Percentiles rank a stretch among this genome's conserved stretches.
These are phyloP conservation scores for Brachionus asplanchnoidis DNA, from an alignment of 1,140 invertebrate genomes.

Conservation along the genomic window DNA sequence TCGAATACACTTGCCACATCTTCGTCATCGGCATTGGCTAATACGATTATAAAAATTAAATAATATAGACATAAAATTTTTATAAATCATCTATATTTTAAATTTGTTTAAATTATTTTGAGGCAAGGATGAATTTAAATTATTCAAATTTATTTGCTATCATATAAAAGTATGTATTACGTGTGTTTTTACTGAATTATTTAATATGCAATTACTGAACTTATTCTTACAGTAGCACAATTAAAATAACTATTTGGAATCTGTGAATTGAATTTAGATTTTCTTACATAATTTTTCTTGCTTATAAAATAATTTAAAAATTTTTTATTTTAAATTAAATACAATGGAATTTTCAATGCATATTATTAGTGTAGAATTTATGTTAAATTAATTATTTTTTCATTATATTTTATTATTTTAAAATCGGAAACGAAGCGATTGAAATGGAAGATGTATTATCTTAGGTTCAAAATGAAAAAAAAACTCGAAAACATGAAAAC, in stretches of 20 bases:
- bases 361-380: no score
- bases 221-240: background rate
- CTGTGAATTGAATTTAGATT: no score
- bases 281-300: no score
- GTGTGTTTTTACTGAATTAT: background rate
- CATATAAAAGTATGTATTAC: background rate
- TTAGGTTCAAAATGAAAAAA: no score
- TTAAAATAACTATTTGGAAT: conserved; percentile 3
- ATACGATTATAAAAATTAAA: background rate
- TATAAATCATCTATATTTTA: background rate
- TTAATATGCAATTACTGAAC: background rate
- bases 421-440: no score
- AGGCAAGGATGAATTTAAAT: background rate
- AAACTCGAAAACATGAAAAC: no score
- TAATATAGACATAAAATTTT: background rate
- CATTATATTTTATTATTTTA: no score
- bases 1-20: background rate
- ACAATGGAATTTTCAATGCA: no score
- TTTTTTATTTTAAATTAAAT: no score
- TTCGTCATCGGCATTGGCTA: background rate
- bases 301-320: no score
- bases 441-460: no score
- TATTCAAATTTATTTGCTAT: background rate
- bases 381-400: no score
- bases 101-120: background rate